A percentile compares a stretch with the other conserved stretches of the same genome.
phyloP scores from a whole-genome alignment of 2,797 vertebrate genomes.

The Pachyuromys duprasi region DNA sequence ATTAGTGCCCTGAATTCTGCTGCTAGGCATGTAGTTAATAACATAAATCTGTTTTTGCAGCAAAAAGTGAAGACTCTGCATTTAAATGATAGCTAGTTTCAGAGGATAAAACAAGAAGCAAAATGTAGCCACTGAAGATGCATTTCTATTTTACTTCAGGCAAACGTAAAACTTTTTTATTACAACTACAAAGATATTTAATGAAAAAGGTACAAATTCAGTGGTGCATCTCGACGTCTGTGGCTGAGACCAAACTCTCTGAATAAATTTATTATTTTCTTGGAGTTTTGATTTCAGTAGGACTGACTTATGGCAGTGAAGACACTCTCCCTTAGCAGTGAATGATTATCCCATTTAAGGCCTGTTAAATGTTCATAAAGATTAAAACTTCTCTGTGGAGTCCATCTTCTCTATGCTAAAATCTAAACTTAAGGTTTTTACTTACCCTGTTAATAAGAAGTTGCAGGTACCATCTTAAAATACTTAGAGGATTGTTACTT shows the following conservation, averaged over 20 bases:
- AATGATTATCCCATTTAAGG: neutral
- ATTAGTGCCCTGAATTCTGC: conserved; percentile 77
- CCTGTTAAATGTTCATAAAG: neutral
- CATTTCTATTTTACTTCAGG: conserved; percentile 65
- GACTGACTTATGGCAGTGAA: conserved; percentile 29
- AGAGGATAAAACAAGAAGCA: conserved; percentile 67
- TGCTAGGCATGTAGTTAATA: conserved; percentile 77
- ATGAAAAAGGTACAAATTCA: conserved; percentile 51
- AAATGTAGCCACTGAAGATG: conserved; percentile 43
- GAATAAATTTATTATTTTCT: conserved; percentile 54
- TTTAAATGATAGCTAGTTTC: conserved; percentile 77
- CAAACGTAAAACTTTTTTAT: conserved; percentile 74
- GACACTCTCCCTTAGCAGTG: conserved; percentile 34
- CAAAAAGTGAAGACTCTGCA: conserved; percentile 70
- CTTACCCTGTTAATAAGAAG: conserved; percentile 23
- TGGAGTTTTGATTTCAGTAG: neutral
- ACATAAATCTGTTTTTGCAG: conserved; percentile 74
- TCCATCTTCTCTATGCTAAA: neutral
- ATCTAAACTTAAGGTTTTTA: conserved; percentile 29
- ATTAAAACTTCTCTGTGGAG: conserved; percentile 31
- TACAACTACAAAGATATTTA: conserved; percentile 66
- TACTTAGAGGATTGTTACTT: neutral
- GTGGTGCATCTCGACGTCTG: conserved; percentile 26
- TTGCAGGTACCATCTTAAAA: neutral
- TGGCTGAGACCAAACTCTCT: conserved; percentile 41